phyloP scores from a whole-genome alignment of 1,140 invertebrate genomes.

The Cardiocondyla obscurior region DNA sequence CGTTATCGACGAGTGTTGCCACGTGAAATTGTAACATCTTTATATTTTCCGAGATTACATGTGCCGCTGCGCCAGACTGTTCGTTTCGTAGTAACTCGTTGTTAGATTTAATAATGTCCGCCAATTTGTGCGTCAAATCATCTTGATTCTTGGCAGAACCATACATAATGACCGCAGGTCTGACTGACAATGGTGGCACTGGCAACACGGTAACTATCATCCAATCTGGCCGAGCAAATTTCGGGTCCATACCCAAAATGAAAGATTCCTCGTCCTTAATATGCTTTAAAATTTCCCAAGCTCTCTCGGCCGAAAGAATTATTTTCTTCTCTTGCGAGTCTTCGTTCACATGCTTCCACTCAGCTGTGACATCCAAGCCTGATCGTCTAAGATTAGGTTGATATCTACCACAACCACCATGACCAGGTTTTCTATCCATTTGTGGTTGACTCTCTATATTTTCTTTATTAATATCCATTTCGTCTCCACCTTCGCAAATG shows the following conservation, averaged over 20 bases:
- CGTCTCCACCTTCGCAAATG: conserved; percentile 99
- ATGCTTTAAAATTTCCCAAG: conserved; percentile 98
- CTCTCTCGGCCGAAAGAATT: conserved; percentile 95
- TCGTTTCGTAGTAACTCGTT: conserved; percentile 98
- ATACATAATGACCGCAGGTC: conserved; percentile 99
- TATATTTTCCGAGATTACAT: conserved; percentile 98
- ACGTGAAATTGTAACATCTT: conserved; percentile 99
- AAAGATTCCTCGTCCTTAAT: conserved; percentile 99
- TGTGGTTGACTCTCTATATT: conserved; percentile 83
- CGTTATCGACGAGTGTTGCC: conserved; percentile 98
- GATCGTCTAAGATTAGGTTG: conserved; percentile 96
- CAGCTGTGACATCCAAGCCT: conserved; percentile 96
- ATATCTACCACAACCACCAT: conserved; percentile 98
- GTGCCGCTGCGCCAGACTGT: conserved; percentile 97
- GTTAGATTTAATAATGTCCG: conserved; percentile 99
- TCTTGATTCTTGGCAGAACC: conserved; percentile 99
- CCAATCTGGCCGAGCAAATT: conserved; percentile 99
- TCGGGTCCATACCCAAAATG: conserved; percentile 97
- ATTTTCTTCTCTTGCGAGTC: conserved; percentile 99
- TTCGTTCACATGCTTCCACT: conserved; percentile 99
- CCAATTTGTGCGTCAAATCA: conserved; percentile 99
- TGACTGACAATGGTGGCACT: conserved; percentile 96
- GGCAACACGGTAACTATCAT: conserved; percentile 99
- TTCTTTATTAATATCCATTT: conserved; percentile 95
- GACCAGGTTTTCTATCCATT: conserved; percentile 89